Conservation (phyloP, 1,140 invertebrate genomes). For the Drosophila seguyi region DNA sequence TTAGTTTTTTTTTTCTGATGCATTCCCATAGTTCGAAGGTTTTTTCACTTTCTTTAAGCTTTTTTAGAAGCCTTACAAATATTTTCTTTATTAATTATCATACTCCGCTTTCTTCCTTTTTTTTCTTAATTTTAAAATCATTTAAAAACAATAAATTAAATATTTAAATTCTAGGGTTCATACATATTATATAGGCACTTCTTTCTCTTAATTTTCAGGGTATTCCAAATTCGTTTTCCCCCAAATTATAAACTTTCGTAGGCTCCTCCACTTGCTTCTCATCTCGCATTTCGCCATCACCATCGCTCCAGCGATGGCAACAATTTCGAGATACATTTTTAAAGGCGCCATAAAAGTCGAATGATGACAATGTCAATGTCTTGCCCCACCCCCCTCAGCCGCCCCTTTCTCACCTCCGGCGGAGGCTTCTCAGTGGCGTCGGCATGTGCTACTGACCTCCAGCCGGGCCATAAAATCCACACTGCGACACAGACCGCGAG, state of each 20-base stretch:
- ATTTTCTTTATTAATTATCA: too few relatives aligned
- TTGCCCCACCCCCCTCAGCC: conserved; percentile 12
- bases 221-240: background rate
- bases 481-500: conserved; percentile 4
- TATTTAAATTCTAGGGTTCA: too few relatives aligned
- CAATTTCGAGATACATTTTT: conserved; percentile 76
- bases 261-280: conserved; percentile 32
- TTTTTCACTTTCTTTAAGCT: too few relatives aligned
- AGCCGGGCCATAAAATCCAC: conserved; percentile 64
- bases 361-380: conserved; percentile 83
- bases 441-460: conserved; percentile 78
- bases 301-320: conserved; percentile 44
- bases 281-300: conserved; percentile 48
- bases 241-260: background rate
- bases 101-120: too few relatives aligned
- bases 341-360: conserved; percentile 83
- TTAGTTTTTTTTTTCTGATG: too few relatives aligned
- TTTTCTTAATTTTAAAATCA: too few relatives aligned
- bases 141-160: too few relatives aligned
- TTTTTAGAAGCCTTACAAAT: too few relatives aligned
- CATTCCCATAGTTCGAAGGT: too few relatives aligned
- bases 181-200: too few relatives aligned
- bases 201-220: background rate
- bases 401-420: conserved; percentile 16
- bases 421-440: conserved; percentile 4